Percentiles rank a stretch among this genome's conserved stretches.
Conservation (phyloP, 1,140 invertebrate species). For the Aphidius gifuensis region DNA sequence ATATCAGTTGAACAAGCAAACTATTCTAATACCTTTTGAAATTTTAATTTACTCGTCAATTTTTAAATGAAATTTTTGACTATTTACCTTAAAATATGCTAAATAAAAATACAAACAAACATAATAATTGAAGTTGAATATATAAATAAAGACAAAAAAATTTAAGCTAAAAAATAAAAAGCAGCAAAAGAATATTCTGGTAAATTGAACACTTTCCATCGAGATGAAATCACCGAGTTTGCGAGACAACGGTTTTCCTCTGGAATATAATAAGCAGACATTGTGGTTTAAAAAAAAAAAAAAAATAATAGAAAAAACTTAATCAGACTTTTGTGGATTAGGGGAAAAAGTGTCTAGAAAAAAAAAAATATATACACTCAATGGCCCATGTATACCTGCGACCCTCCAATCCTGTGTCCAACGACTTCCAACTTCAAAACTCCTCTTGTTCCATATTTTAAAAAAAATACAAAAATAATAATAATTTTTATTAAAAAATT, state of each 20-base stretch:
- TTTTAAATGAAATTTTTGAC: no score
- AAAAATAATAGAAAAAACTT: conserved; percentile 44
- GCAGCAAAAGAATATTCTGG: conserved; percentile 42
- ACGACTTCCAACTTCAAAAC: not conserved
- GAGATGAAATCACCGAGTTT: conserved; percentile 38
- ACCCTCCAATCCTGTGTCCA: conserved; percentile 2
- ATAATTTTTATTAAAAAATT: not conserved
- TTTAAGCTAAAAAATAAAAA: not conserved
- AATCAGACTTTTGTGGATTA: conserved; percentile 42
- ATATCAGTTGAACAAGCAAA: no score
- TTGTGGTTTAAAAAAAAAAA: conserved; percentile 29
- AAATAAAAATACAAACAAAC: not conserved
- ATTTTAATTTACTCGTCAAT: no score
- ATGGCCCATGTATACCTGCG: conserved; percentile 32
- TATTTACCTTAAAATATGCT: not conserved
- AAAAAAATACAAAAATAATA: not conserved
- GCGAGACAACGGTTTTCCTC: conserved; percentile 16
- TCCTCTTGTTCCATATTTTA: not conserved
- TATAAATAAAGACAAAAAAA: conserved; percentile 3
- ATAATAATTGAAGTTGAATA: not conserved
- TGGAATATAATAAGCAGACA: conserved; percentile 24
- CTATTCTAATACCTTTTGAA: no score
- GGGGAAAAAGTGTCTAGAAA: conserved; percentile 19
- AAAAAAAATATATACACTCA: conserved; percentile 31
- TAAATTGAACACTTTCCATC: conserved; percentile 39